phyloP scores from a whole-genome alignment of 2,113 vertebrate genomes.

The Lamprologus callipterus region DNA sequence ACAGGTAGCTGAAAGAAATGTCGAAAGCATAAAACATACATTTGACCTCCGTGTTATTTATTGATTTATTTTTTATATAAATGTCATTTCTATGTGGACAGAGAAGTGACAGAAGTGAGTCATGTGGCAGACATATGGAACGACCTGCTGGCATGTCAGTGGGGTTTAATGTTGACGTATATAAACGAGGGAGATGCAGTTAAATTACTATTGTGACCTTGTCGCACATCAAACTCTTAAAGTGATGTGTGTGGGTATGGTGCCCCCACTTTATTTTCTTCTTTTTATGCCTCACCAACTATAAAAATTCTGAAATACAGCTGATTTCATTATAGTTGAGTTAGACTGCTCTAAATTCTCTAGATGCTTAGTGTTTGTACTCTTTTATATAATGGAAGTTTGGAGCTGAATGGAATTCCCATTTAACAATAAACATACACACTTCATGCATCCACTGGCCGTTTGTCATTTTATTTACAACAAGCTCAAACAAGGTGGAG shows the following conservation, averaged over 20 bases:
- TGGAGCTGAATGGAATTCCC: neutral
- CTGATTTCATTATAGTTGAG: neutral
- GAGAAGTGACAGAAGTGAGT: neutral
- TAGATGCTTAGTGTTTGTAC: neutral
- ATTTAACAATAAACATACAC: neutral
- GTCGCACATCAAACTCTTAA: neutral
- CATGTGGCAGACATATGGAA: neutral
- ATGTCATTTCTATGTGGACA: neutral
- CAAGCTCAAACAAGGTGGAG: neutral
- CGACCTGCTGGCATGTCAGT: constrained; percentile 5
- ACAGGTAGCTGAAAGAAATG: constrained; percentile 73
- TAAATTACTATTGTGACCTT: neutral
- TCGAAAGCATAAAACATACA: neutral
- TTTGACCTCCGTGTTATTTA: neutral
- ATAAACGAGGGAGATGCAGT: constrained; percentile 4
- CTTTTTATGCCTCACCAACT: neutral
- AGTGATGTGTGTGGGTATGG: neutral
- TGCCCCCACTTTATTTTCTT: neutral
- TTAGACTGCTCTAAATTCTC: neutral
- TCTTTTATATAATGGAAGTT: neutral
- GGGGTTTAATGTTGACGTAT: neutral
- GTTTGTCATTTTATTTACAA: neutral
- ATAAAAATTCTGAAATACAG: neutral
- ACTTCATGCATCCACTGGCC: neutral
- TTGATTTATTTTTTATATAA: neutral